These are phyloP conservation scores for Agriotes lineatus DNA, from an alignment of 2,888 invertebrate species.

Conservation along the genomic window DNA sequence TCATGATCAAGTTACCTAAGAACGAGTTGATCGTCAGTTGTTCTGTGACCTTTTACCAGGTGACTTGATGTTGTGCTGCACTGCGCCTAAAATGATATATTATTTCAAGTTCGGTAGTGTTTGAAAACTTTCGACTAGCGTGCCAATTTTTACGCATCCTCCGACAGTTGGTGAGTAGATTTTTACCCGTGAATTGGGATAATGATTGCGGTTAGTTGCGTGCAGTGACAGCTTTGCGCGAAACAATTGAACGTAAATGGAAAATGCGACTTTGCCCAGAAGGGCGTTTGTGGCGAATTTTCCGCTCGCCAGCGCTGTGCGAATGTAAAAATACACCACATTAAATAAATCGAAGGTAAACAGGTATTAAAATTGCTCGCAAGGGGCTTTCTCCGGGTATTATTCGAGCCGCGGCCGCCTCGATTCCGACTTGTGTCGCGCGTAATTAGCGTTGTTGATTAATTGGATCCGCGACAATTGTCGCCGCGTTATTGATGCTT, in stretches of 20 bases:
- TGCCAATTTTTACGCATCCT: background rate
- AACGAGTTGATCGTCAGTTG: constrained; percentile 61
- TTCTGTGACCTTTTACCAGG: constrained; percentile 61
- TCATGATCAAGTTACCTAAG: constrained; percentile 61
- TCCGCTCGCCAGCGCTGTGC: constrained; percentile 24
- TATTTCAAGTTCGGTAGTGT: constrained; percentile 27
- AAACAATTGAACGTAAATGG: too few relatives aligned
- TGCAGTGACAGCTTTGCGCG: too few relatives aligned
- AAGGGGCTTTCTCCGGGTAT: constrained; percentile 39
- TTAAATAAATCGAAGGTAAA: constrained; percentile 45
- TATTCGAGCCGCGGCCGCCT: background rate
- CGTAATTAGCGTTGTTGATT: constrained; percentile 2
- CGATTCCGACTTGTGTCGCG: background rate
- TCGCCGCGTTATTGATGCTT: background rate
- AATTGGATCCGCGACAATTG: background rate
- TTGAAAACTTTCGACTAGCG: constrained; percentile 3
- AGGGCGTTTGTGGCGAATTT: too few relatives aligned
- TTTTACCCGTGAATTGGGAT: background rate
- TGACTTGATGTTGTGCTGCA: constrained; percentile 39
- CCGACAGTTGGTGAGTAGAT: background rate
- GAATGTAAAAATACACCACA: constrained; percentile 40
- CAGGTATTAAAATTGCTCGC: constrained; percentile 41
- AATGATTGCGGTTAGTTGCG: background rate
- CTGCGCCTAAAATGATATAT: constrained; percentile 32
- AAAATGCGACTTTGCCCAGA: too few relatives aligned